Conservation (phyloP, 2,113 vertebrate genomes). For the Ochotona curzoniae region DNA sequence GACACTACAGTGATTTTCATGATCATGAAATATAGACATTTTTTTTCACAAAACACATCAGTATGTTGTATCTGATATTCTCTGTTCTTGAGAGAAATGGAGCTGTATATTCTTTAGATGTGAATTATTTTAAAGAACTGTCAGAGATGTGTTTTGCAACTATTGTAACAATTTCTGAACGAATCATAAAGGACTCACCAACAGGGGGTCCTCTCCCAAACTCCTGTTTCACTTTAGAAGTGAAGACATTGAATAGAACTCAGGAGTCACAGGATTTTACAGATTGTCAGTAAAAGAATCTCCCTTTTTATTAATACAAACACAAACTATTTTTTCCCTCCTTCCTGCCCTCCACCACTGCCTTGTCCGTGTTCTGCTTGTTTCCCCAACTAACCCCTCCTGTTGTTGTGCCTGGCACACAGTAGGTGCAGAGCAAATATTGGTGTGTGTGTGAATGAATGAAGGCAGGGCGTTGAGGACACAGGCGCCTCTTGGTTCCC, state of each 20-base stretch:
- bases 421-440: slow-evolving; percentile 80
- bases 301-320: slow-evolving; percentile 57
- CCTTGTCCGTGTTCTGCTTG: neutral
- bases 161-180: neutral
- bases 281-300: slow-evolving; percentile 58
- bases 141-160: neutral
- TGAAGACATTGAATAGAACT: neutral
- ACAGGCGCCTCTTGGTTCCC: slow-evolving; percentile 62
- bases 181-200: neutral
- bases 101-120: slow-evolving; percentile 4
- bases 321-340: slow-evolving; percentile 29
- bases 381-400: slow-evolving; percentile 71
- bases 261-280: slow-evolving; percentile 34
- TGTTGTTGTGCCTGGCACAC: slow-evolving; percentile 79
- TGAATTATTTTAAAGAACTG: slow-evolving; percentile 19
- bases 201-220: neutral
- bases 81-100: neutral
- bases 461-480: slow-evolving; percentile 46
- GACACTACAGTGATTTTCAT: neutral
- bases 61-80: neutral
- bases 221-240: slow-evolving; percentile 15
- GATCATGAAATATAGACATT: slow-evolving; percentile 21
- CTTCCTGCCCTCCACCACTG: neutral
- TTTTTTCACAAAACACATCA: slow-evolving; percentile 26
- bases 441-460: slow-evolving; percentile 61